These are phyloP conservation scores for Drosophila orosa DNA, from an alignment of 1,140 invertebrate species.

Conservation along the genomic window DNA sequence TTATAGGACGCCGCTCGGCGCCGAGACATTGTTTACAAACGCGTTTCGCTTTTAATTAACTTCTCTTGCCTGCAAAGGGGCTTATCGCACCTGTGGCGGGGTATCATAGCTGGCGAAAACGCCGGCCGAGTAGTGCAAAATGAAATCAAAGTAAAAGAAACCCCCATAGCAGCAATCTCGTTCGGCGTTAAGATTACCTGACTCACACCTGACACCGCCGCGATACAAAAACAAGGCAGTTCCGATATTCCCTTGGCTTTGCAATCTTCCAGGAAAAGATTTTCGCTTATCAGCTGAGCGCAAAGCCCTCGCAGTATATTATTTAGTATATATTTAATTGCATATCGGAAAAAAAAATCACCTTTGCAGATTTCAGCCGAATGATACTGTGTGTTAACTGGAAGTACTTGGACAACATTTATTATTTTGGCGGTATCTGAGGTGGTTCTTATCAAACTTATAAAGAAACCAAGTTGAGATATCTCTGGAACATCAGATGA, in stretches of 20 bases:
- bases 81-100: conserved; percentile 25
- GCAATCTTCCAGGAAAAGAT: conserved; percentile 38
- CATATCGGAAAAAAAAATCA: conserved; percentile 23
- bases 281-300: conserved; percentile 11
- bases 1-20: conserved; percentile 35
- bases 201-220: conserved; percentile 14
- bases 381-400: conserved; percentile 7
- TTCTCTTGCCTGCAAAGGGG: conserved; percentile 30
- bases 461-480: not conserved
- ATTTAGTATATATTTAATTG: not conserved
- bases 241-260: not conserved
- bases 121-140: conserved; percentile 23
- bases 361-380: conserved; percentile 3
- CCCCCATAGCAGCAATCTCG: conserved; percentile 35
- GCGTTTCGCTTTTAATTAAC: conserved; percentile 48
- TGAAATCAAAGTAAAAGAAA: conserved; percentile 38
- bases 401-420: conserved; percentile 4
- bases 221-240: conserved; percentile 13
- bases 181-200: conserved; percentile 51
- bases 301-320: conserved; percentile 5
- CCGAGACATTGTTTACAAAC: conserved; percentile 47
- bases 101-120: conserved; percentile 15
- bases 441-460: not conserved
- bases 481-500: not conserved
- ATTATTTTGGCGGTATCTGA: conserved; percentile 7